Evolutionary conservation across 2,797 vertebrate species (phyloP).

Genomic region (Sebastolobus altivelis): DNA sequence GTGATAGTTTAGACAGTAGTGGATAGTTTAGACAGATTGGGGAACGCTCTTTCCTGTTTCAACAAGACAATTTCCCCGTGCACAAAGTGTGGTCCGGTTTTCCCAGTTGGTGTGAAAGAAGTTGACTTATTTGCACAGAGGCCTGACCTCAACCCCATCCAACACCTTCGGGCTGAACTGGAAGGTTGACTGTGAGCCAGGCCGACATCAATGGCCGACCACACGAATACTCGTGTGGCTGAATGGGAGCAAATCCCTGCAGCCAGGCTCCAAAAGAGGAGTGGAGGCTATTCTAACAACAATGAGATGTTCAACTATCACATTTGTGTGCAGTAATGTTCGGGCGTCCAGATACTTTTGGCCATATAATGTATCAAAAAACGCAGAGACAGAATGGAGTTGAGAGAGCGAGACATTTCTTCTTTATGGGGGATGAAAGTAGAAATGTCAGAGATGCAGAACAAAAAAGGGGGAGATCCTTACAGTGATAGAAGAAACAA

Average conservation of each 20-base stretch:
- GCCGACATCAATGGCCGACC: background rate
- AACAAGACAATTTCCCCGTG: background rate
- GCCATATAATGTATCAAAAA: background rate
- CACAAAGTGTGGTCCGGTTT: background rate
- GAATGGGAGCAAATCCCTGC: slow-evolving; percentile 23
- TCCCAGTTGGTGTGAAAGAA: background rate
- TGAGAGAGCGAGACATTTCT: background rate
- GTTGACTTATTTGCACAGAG: background rate
- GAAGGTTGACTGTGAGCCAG: background rate
- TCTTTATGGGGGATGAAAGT: background rate
- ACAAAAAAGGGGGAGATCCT: background rate
- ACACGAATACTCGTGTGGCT: background rate
- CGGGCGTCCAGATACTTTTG: background rate
- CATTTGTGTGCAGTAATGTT: background rate
- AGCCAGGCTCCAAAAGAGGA: background rate
- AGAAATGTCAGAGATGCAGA: background rate
- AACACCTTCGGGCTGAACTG: background rate
- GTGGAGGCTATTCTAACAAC: background rate
- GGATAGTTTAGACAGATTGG: background rate
- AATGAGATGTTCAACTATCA: background rate
- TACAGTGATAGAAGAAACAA: slow-evolving; percentile 3
- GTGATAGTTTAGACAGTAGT: background rate
- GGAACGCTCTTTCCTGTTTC: background rate
- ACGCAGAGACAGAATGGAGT: background rate
- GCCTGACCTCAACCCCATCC: background rate